Evolutionary conservation across 2,113 vertebrate species (phyloP), one percentile per base, ranked within the genome.

Genomic region (Zosterops lateralis): DNA sequence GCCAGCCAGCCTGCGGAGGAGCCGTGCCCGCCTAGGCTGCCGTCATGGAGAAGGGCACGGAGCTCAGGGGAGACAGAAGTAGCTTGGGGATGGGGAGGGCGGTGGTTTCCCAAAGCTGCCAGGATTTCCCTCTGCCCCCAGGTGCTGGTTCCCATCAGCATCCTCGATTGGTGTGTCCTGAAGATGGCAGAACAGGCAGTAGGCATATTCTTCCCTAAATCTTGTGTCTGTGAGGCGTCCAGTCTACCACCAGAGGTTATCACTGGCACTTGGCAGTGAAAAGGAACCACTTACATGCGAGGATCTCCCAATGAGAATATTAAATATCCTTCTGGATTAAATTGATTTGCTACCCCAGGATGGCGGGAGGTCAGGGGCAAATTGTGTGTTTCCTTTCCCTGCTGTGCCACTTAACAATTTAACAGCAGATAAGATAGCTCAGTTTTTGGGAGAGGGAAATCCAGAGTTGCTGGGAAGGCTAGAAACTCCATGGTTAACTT

Each of bases 211-310:
- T 25, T 73, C 51, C 51, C 54, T 68, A n/a, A 57, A 58, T 70
- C 45, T 58, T 1, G 4, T 13, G 28, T 67, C 29, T 9, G 2
- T 1, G 5, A 25, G 60, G 6, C 45, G 67, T 26, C 26, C 76
- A 32, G 32, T 32, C 34, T 32, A 31, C 12, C 25, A 6, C 58
- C 51, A 42, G 68, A 36, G 45, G 29, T 45, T 92, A 9, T 61
- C 0, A 0, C 34, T 67, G 42, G 50, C 3, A 1, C 25, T 51
- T 84, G 47, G 17, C 29, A 28, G 14, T 38, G 60, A 53, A 31
- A 82, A 53, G 47, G 51, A 58, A 20, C 42, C 0, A 1, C 32
- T 77, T 51, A 13, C 10, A 6, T 32, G 6, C 0, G 0, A 45
- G 64, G 29, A 15, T 74, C 25, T 80, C 80, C 45, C 7, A 0